These are phyloP conservation scores for Cosmopolites sordidus DNA, from an alignment of 2,888 invertebrate species.

Conservation along the genomic window DNA sequence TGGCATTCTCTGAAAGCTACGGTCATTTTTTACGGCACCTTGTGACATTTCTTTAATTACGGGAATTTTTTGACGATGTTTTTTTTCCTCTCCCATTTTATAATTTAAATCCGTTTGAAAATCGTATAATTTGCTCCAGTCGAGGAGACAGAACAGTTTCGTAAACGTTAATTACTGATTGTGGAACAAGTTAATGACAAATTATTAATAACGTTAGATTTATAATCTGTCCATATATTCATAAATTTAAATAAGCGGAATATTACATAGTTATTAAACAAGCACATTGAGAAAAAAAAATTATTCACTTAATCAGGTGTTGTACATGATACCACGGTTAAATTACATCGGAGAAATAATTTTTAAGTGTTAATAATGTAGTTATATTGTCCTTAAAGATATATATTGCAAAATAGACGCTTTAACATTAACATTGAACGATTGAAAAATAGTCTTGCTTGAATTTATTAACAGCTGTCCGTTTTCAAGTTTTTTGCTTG, in stretches of 20 bases:
- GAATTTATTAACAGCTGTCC: too few species aligned
- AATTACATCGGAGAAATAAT: conserved; percentile 4
- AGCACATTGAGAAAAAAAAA: conserved; percentile 6
- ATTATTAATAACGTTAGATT: conserved; percentile 21
- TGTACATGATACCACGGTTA: conserved; percentile 8
- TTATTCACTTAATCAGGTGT: conserved; percentile 9
- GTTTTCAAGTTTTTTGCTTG: too few species aligned
- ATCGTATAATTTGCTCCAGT: conserved; percentile 16
- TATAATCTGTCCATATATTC: conserved; percentile 15
- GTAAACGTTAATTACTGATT: conserved; percentile 23
- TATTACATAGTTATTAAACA: conserved; percentile 14
- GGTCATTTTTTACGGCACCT: conserved; percentile 37
- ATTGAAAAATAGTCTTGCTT: too few species aligned
- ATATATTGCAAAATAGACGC: not conserved
- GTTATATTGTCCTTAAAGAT: not conserved
- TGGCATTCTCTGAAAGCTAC: conserved; percentile 41
- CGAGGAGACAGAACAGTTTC: conserved; percentile 18
- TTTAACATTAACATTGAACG: not conserved
- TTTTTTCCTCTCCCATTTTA: not conserved
- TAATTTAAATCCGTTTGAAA: conserved; percentile 10
- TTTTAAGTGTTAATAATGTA: not conserved
- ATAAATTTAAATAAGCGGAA: conserved; percentile 13
- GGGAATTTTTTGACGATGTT: conserved; percentile 14
- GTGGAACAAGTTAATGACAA: conserved; percentile 25
- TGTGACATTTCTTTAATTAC: conserved; percentile 28